Percentiles rank a stretch among this genome's conserved stretches.
phyloP scores from a whole-genome alignment of 1,140 invertebrate species.

The Bicyclus anynana region DNA sequence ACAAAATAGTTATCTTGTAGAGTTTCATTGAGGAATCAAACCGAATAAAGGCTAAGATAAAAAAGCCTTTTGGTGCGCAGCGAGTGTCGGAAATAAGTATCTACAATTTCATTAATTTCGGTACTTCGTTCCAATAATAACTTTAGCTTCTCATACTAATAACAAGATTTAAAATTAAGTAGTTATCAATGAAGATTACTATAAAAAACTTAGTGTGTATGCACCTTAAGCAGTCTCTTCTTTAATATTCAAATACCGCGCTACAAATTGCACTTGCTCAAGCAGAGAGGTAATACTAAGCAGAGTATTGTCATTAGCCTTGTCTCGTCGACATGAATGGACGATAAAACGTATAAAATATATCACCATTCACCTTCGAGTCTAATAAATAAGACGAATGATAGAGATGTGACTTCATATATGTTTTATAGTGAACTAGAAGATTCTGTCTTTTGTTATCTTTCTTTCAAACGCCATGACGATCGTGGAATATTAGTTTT shows the following conservation, averaged over 20 bases:
- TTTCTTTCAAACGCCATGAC: slow-evolving; percentile 48
- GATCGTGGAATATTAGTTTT: too few relatives aligned
- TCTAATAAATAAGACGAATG: slow-evolving; percentile 19
- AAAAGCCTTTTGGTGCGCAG: too few relatives aligned
- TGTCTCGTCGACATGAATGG: slow-evolving; percentile 15
- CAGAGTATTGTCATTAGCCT: slow-evolving; percentile 16
- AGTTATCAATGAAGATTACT: too few relatives aligned
- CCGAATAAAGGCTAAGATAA: too few relatives aligned
- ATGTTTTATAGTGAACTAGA: not conserved
- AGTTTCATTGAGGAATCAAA: too few relatives aligned
- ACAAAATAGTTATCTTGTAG: too few relatives aligned
- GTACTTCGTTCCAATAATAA: too few relatives aligned
- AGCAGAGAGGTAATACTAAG: slow-evolving; percentile 16
- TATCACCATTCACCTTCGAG: slow-evolving; percentile 7
- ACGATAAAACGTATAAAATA: slow-evolving; percentile 18
- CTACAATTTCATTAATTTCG: too few relatives aligned
- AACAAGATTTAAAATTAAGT: too few relatives aligned
- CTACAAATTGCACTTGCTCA: slow-evolving; percentile 11
- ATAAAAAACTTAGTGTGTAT: not conserved
- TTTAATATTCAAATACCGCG: slow-evolving; percentile 4
- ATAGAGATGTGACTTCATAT: slow-evolving; percentile 8
- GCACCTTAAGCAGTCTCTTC: not conserved
- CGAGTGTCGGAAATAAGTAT: too few relatives aligned
- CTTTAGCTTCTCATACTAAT: too few relatives aligned
- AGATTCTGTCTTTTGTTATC: not conserved